phyloP scores from a whole-genome alignment of 2,113 vertebrate species.

The Pteruthius melanotis region DNA sequence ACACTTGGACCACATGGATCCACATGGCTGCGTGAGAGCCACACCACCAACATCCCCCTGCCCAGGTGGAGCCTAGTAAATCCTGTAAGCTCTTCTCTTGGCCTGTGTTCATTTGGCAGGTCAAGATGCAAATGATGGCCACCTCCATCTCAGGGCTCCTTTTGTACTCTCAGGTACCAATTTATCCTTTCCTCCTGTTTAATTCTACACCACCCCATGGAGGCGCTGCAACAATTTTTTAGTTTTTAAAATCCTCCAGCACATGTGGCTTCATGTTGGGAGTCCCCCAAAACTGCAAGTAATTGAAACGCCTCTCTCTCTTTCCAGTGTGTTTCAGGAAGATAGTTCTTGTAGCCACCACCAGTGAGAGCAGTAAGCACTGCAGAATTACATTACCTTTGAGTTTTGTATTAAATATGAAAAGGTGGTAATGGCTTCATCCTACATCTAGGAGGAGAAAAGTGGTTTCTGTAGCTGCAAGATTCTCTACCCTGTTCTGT shows the following conservation, averaged over 20 bases:
- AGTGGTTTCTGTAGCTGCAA: neutral
- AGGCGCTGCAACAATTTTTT: neutral
- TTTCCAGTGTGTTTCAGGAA: neutral
- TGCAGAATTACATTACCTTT: neutral
- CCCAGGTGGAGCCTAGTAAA: neutral
- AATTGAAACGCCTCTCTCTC: neutral
- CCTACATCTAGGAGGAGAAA: neutral
- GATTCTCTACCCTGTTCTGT: neutral
- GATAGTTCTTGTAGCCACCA: neutral
- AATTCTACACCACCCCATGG: neutral
- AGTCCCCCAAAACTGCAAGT: neutral
- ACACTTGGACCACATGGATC: neutral
- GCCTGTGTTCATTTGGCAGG: rapidly evolving
- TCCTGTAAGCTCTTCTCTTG: neutral
- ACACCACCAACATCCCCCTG: neutral
- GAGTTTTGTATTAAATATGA: neutral
- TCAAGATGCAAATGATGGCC: neutral
- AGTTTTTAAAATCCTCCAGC: neutral
- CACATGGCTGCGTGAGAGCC: rapidly evolving
- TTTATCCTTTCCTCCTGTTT: neutral
- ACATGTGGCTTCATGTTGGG: neutral
- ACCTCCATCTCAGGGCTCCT: neutral
- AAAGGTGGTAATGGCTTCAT: neutral
- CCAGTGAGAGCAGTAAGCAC: neutral
- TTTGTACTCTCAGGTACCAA: neutral